A percentile compares a stretch with the other conserved stretches of the same genome.
Conservation (phyloP, 2,797 vertebrate genomes). For the Artibeus lituratus region DNA sequence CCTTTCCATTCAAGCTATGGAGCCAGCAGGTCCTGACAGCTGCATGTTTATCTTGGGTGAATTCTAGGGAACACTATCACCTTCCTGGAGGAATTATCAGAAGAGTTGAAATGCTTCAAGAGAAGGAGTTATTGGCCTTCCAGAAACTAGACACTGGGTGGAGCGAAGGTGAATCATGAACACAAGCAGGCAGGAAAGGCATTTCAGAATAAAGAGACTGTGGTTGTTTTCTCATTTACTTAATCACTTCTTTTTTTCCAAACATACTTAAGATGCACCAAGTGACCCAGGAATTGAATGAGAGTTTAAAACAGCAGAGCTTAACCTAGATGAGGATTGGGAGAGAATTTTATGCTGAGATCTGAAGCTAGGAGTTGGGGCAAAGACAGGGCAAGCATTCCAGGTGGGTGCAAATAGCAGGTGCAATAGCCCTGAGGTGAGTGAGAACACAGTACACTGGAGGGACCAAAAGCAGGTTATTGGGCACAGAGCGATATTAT, state of each 20-base stretch:
- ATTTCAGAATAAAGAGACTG: background rate
- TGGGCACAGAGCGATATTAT: background rate
- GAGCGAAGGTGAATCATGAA: background rate
- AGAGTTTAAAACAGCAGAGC: background rate
- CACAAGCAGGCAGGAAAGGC: background rate
- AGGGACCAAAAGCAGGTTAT: background rate
- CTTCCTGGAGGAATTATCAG: conserved; percentile 14
- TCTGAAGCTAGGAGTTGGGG: background rate
- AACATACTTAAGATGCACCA: background rate
- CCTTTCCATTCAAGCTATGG: background rate
- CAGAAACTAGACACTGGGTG: background rate
- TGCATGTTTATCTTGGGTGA: background rate
- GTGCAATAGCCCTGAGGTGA: background rate
- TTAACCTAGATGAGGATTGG: background rate
- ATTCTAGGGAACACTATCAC: background rate
- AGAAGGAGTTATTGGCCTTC: background rate
- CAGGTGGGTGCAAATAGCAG: background rate
- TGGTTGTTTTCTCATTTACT: background rate
- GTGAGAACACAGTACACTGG: background rate
- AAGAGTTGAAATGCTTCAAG: background rate
- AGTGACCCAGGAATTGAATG: background rate
- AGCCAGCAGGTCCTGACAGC: background rate
- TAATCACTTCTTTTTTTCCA: background rate
- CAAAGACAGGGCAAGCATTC: background rate
- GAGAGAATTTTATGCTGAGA: background rate